Evolutionary conservation across 1,140 invertebrate species (phyloP).

Genomic region (Vollenhovia emeryi): DNA sequence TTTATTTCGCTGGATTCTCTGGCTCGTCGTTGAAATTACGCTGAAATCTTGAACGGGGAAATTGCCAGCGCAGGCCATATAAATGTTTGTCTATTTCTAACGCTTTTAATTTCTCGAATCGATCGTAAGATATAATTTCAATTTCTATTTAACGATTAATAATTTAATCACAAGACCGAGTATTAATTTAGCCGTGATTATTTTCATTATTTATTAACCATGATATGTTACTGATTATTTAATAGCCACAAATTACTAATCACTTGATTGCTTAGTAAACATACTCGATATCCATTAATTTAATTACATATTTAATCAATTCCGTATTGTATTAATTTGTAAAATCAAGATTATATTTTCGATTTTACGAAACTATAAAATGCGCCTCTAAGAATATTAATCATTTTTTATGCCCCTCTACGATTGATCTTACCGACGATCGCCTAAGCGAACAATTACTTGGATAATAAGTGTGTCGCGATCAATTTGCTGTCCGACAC

Average conservation of each 20-base stretch:
- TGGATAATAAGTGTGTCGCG: neutral
- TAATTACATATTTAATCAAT: constrained; percentile 19
- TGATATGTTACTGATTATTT: constrained; percentile 23
- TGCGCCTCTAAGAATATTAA: too few relatives aligned
- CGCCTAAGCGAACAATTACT: neutral
- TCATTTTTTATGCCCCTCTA: too few relatives aligned
- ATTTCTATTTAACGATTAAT: constrained; percentile 19
- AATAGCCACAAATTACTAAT: constrained; percentile 37
- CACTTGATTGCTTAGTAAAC: constrained; percentile 41
- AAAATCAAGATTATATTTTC: neutral
- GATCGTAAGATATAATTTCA: constrained; percentile 3
- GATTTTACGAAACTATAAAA: too few relatives aligned
- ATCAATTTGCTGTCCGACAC: neutral
- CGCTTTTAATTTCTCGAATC: constrained; percentile 1
- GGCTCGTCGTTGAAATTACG: neutral
- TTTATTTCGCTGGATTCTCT: neutral
- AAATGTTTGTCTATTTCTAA: neutral
- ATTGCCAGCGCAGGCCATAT: neutral
- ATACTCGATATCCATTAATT: constrained; percentile 22
- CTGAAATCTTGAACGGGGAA: neutral
- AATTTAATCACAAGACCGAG: constrained; percentile 14
- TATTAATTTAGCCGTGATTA: constrained; percentile 37
- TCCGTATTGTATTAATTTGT: constrained; percentile 26
- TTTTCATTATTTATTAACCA: constrained; percentile 24
- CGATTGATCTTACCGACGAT: neutral